phyloP scores from a whole-genome alignment of 2,797 vertebrate species.

The Lepus oiostolus region DNA sequence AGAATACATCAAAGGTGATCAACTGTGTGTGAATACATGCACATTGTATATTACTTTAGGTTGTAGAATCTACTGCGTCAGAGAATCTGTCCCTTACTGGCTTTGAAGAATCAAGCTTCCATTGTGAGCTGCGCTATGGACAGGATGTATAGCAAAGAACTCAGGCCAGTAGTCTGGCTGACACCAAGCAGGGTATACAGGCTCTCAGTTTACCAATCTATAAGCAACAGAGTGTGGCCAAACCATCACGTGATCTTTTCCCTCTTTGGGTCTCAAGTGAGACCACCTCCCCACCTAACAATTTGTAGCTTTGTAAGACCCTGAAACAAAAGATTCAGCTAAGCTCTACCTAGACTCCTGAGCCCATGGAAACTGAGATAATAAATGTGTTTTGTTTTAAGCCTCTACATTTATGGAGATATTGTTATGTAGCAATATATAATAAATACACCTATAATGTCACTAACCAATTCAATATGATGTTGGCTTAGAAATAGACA shows the following conservation, averaged over 20 bases:
- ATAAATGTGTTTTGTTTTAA: slow-evolving; percentile 44
- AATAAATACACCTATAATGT: slow-evolving; percentile 22
- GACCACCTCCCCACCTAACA: not conserved
- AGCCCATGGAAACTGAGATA: slow-evolving; percentile 38
- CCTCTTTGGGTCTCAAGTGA: not conserved
- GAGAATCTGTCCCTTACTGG: slow-evolving; percentile 24
- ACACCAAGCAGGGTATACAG: slow-evolving; percentile 25
- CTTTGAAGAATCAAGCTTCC: slow-evolving; percentile 28
- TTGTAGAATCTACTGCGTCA: not conserved
- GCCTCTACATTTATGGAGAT: not conserved
- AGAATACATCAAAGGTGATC: slow-evolving; percentile 17
- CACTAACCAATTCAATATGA: slow-evolving; percentile 32
- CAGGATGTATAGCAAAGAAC: not conserved
- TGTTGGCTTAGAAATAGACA: slow-evolving; percentile 36
- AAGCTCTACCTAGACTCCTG: slow-evolving; percentile 11
- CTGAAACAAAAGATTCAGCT: slow-evolving; percentile 30
- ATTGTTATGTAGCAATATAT: slow-evolving; percentile 1
- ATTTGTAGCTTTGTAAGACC: slow-evolving; percentile 43
- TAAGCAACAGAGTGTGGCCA: slow-evolving; percentile 18
- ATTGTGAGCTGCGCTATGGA: slow-evolving; percentile 11
- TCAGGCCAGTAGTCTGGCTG: not conserved
- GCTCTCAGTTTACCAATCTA: not conserved
- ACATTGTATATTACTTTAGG: not conserved
- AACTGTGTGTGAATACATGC: not conserved
- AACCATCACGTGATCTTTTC: slow-evolving; percentile 15